Evolutionary conservation across 1,140 invertebrate species (phyloP), one percentile per base, ranked within the genome.

Genomic region (Eurosta solidaginis): DNA sequence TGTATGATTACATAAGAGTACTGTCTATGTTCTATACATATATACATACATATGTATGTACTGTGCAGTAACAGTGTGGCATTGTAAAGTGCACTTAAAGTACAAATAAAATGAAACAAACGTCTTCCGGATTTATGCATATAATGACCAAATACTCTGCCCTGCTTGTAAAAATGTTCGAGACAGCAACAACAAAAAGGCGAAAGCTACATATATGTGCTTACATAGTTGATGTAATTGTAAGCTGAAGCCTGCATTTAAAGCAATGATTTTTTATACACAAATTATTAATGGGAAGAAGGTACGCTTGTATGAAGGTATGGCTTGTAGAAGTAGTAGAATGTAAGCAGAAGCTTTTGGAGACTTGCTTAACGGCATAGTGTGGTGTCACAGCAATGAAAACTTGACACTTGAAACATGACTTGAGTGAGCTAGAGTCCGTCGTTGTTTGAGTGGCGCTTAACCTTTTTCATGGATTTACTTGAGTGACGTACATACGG

Each of bases 391-490:
- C 59, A 68, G 33, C n/a, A 17, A 2, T 40, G n/a, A n/a, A 68
- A 33, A 40, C n/a, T 22, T 14, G 10, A 3, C 59, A 68, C 59
- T 68, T 68, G 33, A 68, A n/a, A 7, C 59, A 9, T n/a, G 17
- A 17, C 59, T 68, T 40, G 33, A 68, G 33, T 68, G 33, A 20
- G 59, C 59, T n/a, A n/a, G 59, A 68, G 33, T 10, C 59, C 36
- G 59, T 68, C 59, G 59, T 68, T 68, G 59, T 36, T 40, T 68
- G 27, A 68, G 59, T 68, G 59, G 33, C 59, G 59, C 59, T 68
- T 68, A 68, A 68, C 59, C 59, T 68, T 68, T 68, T 68, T 68
- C 59, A 68, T 68, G 33, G 59, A 68, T 68, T 63, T 33, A 2
- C 14, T 68, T 17, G 27, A 68, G 59, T 42, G 36, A 40, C 59